A percentile compares a stretch with the other conserved stretches of the same genome.
Evolutionary conservation across 2,797 vertebrate species (phyloP).

Genomic region (Numenius phaeopus): DNA sequence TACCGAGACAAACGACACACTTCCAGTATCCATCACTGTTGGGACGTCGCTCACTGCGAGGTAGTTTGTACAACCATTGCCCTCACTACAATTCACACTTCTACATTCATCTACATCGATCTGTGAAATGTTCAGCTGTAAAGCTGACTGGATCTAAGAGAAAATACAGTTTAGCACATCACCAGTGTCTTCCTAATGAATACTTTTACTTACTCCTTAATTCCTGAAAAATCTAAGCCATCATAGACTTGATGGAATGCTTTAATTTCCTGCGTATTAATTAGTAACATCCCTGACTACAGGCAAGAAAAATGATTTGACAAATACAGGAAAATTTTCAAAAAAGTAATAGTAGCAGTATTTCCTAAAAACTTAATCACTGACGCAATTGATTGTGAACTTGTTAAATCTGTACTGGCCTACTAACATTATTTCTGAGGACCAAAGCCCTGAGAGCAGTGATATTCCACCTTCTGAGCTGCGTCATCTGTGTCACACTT

Average conservation of each 20-base stretch:
- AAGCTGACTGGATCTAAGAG: slow-evolving; percentile 86
- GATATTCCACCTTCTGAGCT: not conserved
- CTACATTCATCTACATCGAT: slow-evolving; percentile 86
- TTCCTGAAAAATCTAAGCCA: not conserved
- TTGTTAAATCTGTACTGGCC: not conserved
- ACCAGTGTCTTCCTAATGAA: not conserved
- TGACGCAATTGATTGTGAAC: not conserved
- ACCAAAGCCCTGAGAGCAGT: not conserved
- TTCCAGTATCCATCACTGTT: slow-evolving; percentile 82
- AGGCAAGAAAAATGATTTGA: not conserved
- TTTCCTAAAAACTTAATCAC: not conserved
- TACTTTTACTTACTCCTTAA: not conserved
- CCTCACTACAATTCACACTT: slow-evolving; percentile 75
- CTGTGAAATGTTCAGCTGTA: slow-evolving; percentile 84
- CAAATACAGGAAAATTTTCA: not conserved
- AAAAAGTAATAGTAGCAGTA: not conserved
- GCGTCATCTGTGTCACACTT: not conserved
- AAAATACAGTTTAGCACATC: not conserved
- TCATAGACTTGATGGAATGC: not conserved
- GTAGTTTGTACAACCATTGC: slow-evolving; percentile 76
- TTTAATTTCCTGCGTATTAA: not conserved
- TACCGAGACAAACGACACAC: slow-evolving; percentile 84
- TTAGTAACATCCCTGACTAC: not conserved
- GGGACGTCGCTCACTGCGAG: slow-evolving; percentile 80
- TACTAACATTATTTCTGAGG: not conserved